Conservation (phyloP, 2,113 vertebrate genomes). For the Neodontobutis hainanensis region DNA sequence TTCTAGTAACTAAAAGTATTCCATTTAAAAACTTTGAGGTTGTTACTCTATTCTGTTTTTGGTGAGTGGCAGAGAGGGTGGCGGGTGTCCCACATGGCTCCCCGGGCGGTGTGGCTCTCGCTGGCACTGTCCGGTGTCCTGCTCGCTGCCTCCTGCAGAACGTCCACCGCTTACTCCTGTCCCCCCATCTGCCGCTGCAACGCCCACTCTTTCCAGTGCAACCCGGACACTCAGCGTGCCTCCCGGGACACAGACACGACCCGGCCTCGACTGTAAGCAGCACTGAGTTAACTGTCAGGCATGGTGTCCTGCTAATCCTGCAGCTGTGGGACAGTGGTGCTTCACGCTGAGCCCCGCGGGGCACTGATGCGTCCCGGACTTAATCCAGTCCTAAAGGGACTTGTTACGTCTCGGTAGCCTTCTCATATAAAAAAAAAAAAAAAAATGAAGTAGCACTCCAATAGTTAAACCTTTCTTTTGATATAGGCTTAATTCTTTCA, state of each 20-base stretch:
- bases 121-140: slow-evolving; percentile 55
- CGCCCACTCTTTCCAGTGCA: slow-evolving; percentile 65
- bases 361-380: not conserved
- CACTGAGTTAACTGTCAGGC: not conserved
- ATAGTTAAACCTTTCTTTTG: not conserved
- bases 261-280: slow-evolving; percentile 70
- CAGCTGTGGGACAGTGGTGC: not conserved
- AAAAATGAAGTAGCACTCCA: no score
- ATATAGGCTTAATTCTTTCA: not conserved
- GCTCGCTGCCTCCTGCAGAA: slow-evolving; percentile 40
- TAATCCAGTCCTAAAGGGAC: not conserved
- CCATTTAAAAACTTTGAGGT: slow-evolving; percentile 9
- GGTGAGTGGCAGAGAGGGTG: not conserved
- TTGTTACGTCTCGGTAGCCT: slow-evolving; percentile 1
- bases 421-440: no score
- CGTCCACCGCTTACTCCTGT: slow-evolving; percentile 62
- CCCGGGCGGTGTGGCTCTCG: slow-evolving; percentile 50
- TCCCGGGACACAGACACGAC: slow-evolving; percentile 11
- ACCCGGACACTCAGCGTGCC: slow-evolving; percentile 69
- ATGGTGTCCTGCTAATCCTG: not conserved
- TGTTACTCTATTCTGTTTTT: not conserved
- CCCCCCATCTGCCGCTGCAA: slow-evolving; percentile 74
- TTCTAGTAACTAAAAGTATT: not conserved
- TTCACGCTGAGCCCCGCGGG: not conserved
- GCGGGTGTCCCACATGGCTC: slow-evolving; percentile 56